phyloP scores from a whole-genome alignment of 2,113 vertebrate species.

The cattle (Bos taurus) region ARS-UCD2.0 NC_037328.1:116948501-116949000 shows the following conservation, averaged over 20 bases:
- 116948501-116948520: background rate
- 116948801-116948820: constrained; percentile 33
- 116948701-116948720: background rate
- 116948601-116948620: background rate
- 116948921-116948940: background rate
- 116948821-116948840: background rate
- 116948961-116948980: background rate
- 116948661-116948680: background rate
- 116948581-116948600: background rate
- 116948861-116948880: background rate
- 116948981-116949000: background rate
- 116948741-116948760: background rate
- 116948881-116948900: background rate
- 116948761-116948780: background rate
- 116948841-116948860: background rate
- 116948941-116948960: background rate
- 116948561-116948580: background rate
- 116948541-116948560: background rate
- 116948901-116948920: background rate
- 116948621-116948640: background rate
- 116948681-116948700: background rate
- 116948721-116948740: background rate
- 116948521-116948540: background rate
- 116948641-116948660: background rate
- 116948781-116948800: background rate